Evolutionary conservation across 2,797 vertebrate genomes (phyloP).

Genomic region (Mareca strepera): DNA sequence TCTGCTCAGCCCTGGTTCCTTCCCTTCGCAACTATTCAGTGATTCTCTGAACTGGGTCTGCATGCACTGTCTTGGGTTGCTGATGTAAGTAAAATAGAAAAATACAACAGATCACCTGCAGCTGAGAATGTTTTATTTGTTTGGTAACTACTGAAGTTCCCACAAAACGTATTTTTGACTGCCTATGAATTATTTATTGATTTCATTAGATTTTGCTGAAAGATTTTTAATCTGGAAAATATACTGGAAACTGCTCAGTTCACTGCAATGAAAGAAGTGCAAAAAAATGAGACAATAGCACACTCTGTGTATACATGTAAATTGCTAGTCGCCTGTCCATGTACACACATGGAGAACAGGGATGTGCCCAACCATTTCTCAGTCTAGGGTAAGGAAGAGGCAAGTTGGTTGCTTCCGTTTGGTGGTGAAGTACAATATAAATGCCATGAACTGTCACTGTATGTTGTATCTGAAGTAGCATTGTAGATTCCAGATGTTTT

Average conservation of each 20-base stretch:
- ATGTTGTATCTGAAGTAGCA: not conserved
- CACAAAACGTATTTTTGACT: not conserved
- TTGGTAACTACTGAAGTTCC: not conserved
- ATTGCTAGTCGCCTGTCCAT: not conserved
- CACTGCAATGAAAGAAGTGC: not conserved
- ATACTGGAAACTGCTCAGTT: not conserved
- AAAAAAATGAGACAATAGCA: not conserved
- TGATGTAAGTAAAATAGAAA: not conserved
- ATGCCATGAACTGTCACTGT: not conserved
- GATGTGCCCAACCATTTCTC: rapidly evolving
- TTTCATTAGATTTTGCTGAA: not conserved
- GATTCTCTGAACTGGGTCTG: not conserved
- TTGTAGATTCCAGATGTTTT: not conserved
- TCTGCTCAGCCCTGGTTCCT: not conserved
- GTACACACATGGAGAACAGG: rapidly evolving
- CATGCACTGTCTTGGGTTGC: rapidly evolving
- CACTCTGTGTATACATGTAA: not conserved
- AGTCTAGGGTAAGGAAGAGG: not conserved
- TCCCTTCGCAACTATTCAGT: not conserved
- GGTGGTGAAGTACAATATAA: not conserved
- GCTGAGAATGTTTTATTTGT: not conserved
- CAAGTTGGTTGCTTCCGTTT: not conserved
- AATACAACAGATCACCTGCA: not conserved
- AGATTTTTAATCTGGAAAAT: not conserved
- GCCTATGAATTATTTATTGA: not conserved